Percentiles rank a stretch among this genome's conserved stretches.
phyloP scores from a whole-genome alignment of 2,797 vertebrate genomes.

The Centroberyx gerrardi region DNA sequence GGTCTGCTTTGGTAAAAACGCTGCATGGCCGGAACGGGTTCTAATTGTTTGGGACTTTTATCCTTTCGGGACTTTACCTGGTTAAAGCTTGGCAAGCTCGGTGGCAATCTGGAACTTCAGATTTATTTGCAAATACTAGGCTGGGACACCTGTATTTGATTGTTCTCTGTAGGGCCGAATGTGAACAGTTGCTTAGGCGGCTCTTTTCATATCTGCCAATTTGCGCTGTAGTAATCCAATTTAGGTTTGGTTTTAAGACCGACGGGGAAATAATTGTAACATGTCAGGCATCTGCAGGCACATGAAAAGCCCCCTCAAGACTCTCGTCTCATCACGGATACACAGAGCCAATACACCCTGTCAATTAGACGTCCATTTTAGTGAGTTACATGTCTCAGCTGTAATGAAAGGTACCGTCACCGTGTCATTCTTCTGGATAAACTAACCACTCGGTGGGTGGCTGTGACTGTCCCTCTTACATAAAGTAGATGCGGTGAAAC shows the following conservation, averaged over 20 bases:
- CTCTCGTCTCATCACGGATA: slow-evolving; percentile 60
- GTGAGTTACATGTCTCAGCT: slow-evolving; percentile 61
- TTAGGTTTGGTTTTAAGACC: slow-evolving; percentile 63
- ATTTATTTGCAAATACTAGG: slow-evolving; percentile 39
- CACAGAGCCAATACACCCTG: slow-evolving; percentile 65
- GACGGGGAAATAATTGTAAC: slow-evolving; percentile 66
- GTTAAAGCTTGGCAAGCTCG: slow-evolving; percentile 39
- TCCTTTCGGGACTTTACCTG: slow-evolving; percentile 52
- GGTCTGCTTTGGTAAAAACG: slow-evolving; percentile 29
- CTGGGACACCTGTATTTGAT: slow-evolving; percentile 26
- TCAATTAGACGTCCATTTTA: slow-evolving; percentile 71
- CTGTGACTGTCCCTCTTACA: slow-evolving; percentile 16
- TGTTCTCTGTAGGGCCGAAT: slow-evolving; percentile 16
- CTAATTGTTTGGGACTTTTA: slow-evolving; percentile 62
- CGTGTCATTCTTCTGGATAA: slow-evolving; percentile 29
- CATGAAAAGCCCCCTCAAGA: slow-evolving; percentile 68
- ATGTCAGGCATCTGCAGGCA: slow-evolving; percentile 61
- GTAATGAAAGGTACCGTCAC: slow-evolving; percentile 36
- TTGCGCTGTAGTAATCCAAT: slow-evolving; percentile 73
- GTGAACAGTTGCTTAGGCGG: slow-evolving; percentile 45
- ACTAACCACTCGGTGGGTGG: slow-evolving; percentile 34
- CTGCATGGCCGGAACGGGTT: slow-evolving; percentile 47
- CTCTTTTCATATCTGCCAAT: slow-evolving; percentile 63
- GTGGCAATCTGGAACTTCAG: slow-evolving; percentile 36
- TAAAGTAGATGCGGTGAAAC: slow-evolving; percentile 27